Percentiles rank a stretch among this genome's conserved stretches.
Conservation (phyloP, 2,888 invertebrate genomes). For the Hemicrepidius hirtus region DNA sequence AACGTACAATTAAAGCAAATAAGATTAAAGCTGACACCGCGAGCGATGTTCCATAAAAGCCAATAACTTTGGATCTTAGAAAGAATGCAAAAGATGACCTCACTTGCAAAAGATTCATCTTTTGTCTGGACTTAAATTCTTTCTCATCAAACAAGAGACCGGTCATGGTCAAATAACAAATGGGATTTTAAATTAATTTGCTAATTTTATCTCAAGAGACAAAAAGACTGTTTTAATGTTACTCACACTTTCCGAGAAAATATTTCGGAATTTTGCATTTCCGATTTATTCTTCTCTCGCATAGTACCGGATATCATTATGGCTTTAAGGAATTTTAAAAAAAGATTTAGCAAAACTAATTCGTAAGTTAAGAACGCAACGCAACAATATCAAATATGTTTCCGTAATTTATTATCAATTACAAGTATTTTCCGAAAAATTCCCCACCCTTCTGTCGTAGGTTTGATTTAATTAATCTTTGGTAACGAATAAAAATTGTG, state of each 20-base stretch:
- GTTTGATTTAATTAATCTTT: too few relatives aligned
- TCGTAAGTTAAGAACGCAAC: too few relatives aligned
- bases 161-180: constrained; percentile 51
- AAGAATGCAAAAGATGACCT: constrained; percentile 48
- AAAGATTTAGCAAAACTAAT: too few relatives aligned
- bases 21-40: constrained; percentile 29
- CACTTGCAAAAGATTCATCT: constrained; percentile 48
- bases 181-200: constrained; percentile 48
- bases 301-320: not conserved
- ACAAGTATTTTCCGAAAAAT: too few relatives aligned
- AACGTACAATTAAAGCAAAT: constrained; percentile 28
- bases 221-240: not conserved
- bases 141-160: constrained; percentile 46
- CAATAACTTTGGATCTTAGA: constrained; percentile 17
- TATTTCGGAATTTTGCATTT: not conserved
- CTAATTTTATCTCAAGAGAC: constrained; percentile 15
- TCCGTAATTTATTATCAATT: too few relatives aligned
- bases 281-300: not conserved
- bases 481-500: too few relatives aligned
- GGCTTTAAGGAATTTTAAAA: not conserved
- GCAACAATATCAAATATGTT: too few relatives aligned
- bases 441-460: too few relatives aligned
- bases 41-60: constrained; percentile 8
- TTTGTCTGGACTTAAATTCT: constrained; percentile 50
- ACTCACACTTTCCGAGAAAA: constrained; percentile 1